Conservation (phyloP, 2,113 vertebrate genomes). For the Bubo blakistoni region DNA sequence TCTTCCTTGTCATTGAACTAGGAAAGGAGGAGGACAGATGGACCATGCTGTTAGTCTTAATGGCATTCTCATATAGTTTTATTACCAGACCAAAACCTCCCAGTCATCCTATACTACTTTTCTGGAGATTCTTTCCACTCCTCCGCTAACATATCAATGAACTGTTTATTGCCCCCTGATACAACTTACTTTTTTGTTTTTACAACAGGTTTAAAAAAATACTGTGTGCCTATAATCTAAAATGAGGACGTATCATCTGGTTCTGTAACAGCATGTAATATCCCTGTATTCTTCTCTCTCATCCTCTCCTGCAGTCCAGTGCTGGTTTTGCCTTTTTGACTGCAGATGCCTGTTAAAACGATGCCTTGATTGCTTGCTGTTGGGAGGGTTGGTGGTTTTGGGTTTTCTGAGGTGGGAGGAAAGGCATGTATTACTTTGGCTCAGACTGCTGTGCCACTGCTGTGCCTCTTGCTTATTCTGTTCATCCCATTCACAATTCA, state of each 20-base stretch:
- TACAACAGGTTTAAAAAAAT: neutral
- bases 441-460: neutral
- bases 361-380: neutral
- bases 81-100: neutral
- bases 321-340: neutral
- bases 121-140: neutral
- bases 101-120: neutral
- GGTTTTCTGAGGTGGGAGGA: fast-evolving
- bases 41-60: neutral
- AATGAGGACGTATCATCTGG: neutral
- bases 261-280: neutral
- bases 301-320: neutral
- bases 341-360: neutral
- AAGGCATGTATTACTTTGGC: neutral
- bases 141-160: neutral
- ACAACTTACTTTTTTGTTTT: neutral
- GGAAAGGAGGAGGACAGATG: neutral
- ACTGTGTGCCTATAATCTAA: neutral
- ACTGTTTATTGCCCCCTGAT: neutral
- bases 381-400: fast-evolving
- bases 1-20: neutral
- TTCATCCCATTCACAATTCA: neutral
- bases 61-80: neutral
- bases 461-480: neutral
- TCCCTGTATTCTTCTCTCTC: neutral